These are phyloP conservation scores for Oasisia sp. DNA, from an alignment of 2,888 invertebrate species.

Conservation along the genomic window DNA sequence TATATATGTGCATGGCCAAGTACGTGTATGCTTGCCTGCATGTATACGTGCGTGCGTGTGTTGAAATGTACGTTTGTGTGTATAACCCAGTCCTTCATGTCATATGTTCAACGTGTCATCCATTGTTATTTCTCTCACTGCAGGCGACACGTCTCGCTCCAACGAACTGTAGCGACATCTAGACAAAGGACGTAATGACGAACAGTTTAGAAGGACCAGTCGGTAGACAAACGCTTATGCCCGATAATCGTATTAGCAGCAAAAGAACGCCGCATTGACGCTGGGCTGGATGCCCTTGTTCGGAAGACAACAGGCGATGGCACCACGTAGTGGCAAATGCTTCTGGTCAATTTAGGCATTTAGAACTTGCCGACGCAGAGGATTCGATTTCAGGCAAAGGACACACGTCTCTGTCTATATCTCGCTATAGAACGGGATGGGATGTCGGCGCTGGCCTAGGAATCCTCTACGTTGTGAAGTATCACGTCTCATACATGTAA, in stretches of 20 bases:
- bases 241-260: background rate
- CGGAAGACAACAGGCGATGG: background rate
- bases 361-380: background rate
- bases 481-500: background rate
- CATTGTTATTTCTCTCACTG: background rate
- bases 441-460: background rate
- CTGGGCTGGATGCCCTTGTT: background rate
- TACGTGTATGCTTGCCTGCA: too few relatives aligned
- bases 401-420: background rate
- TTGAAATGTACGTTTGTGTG: too few relatives aligned
- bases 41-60: too few relatives aligned
- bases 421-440: background rate
- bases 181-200: background rate
- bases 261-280: background rate
- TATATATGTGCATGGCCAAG: too few relatives aligned
- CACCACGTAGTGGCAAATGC: background rate
- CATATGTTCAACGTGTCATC: background rate
- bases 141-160: background rate
- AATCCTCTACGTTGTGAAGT: background rate
- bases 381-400: background rate
- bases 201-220: background rate
- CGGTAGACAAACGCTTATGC: background rate
- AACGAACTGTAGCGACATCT: background rate
- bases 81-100: background rate
- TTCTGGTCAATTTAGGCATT: background rate